These are phyloP conservation scores for Stenodera caucasica DNA, from an alignment of 2,888 invertebrate genomes.

Conservation along the genomic window DNA sequence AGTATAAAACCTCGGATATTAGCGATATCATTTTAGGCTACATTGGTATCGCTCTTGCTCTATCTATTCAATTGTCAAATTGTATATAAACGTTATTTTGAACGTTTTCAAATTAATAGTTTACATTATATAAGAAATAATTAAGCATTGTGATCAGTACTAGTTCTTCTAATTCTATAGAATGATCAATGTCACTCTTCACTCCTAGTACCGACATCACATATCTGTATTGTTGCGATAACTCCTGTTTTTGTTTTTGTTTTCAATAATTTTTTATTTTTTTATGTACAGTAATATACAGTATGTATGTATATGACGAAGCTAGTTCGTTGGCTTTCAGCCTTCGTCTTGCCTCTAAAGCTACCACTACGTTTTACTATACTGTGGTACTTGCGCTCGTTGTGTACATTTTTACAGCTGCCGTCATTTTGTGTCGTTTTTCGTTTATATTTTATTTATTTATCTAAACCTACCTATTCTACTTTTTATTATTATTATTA, in stretches of 20 bases:
- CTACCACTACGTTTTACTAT: constrained; percentile 27
- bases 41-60: constrained; percentile 38
- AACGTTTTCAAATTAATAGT: too few relatives aligned
- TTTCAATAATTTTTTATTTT: constrained; percentile 14
- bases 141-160: constrained; percentile 29
- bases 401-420: constrained; percentile 32
- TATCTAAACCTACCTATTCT: constrained; percentile 41
- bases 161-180: constrained; percentile 17
- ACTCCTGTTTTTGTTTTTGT: constrained; percentile 25
- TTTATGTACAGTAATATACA: constrained; percentile 52
- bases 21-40: constrained; percentile 54
- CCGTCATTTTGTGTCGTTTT: constrained; percentile 33
- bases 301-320: constrained; percentile 42
- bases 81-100: constrained; percentile 6
- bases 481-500: constrained; percentile 30
- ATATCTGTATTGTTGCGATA: constrained; percentile 46
- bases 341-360: constrained; percentile 25
- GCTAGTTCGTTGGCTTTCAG: constrained; percentile 27
- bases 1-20: constrained; percentile 53
- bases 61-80: constrained; percentile 3
- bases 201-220: constrained; percentile 36
- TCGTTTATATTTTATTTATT: constrained; percentile 42
- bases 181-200: constrained; percentile 24
- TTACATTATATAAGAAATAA: constrained; percentile 20
- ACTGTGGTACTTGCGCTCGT: constrained; percentile 32